Percentiles rank a stretch among this genome's conserved stretches.
These are phyloP conservation scores for Hepsetus odoe DNA, from an alignment of 2,113 vertebrate genomes.

Conservation along the genomic window DNA sequence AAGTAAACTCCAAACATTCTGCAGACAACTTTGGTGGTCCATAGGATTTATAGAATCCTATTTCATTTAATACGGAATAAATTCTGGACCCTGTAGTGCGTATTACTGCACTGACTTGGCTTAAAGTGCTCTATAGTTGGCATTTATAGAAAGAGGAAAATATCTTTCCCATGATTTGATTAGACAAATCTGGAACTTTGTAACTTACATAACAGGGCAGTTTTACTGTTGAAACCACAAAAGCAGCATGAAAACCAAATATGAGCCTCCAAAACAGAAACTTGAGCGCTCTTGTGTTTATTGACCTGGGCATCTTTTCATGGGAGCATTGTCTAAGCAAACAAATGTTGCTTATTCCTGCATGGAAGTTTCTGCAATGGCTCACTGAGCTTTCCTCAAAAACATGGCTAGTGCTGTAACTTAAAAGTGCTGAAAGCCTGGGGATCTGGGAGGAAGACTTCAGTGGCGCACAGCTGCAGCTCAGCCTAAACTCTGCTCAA, in stretches of 20 bases:
- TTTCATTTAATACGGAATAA: conserved; percentile 35
- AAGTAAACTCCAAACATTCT: conserved; percentile 27
- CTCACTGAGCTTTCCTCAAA: conserved; percentile 17
- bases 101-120: conserved; percentile 25
- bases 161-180: conserved; percentile 48
- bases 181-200: conserved; percentile 49
- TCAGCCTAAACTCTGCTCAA: conserved; percentile 36
- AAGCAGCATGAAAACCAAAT: conserved; percentile 48
- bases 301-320: conserved; percentile 52
- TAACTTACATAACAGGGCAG: conserved; percentile 55
- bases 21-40: conserved; percentile 51
- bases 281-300: conserved; percentile 34
- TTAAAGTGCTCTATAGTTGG: conserved; percentile 57
- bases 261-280: conserved; percentile 50
- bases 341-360: neutral
- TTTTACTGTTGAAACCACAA: conserved; percentile 49
- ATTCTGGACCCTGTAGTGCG: conserved; percentile 28
- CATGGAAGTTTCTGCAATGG: neutral
- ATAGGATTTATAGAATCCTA: conserved; percentile 48
- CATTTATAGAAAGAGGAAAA: conserved; percentile 46
- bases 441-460: neutral
- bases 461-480: neutral
- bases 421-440: conserved; percentile 18
- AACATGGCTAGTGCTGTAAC: neutral
- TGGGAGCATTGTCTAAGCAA: conserved; percentile 19